Base-by-base conservation (phyloP, 1,140 invertebrate genomes). In the Drosophila sproati region DNA sequence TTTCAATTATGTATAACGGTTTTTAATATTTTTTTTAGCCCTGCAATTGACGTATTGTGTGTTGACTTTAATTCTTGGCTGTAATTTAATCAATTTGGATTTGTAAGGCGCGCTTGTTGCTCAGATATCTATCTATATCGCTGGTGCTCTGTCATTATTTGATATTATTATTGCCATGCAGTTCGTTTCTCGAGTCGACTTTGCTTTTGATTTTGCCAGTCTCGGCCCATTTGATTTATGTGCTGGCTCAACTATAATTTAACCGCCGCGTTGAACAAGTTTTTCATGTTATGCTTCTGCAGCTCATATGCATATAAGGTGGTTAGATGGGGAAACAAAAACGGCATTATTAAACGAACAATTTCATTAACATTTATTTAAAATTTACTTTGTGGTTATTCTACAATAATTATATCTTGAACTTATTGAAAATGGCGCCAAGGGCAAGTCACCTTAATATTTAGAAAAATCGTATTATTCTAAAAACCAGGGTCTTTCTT, bases 51-150 rank as follows among this genome's bases (percentile, higher is more conserved):
- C 37, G 39, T 50, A 12, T 63, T 54, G 57, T 64, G 48, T 71
- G 61, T 51, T 50, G 54, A 57, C 57, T 73, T 59, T 60, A 54
- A 59, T 70, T 74, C 50, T 55, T 35, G n/a, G 5, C 66, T 43
- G 50, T 74, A 62, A 75, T 75, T 75, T 63, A 56, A 75, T 75
- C 51, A 75, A 71, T 63, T 75, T 56, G 20, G 41, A 35, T 62
- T 45, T 55, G 34, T 56, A 45, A 59, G 39, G 48, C 56, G 28
- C 56, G 48, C 31, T 54, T 28, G 45, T 45, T 48, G 45, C 39
- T 34, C 43, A 32, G 69, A 64, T 72, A 41, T 48, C 34, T 55
- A 72, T 72, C 61, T 47, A 20, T 41, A 41, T 41, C 8, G 6
- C 8, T 39, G n/a, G 32, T 68, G 55, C 41, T 73, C 71, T 73